Percentiles rank a stretch among this genome's conserved stretches.
phyloP scores from a whole-genome alignment of 2,113 vertebrate species.

The Mus pahari region DNA sequence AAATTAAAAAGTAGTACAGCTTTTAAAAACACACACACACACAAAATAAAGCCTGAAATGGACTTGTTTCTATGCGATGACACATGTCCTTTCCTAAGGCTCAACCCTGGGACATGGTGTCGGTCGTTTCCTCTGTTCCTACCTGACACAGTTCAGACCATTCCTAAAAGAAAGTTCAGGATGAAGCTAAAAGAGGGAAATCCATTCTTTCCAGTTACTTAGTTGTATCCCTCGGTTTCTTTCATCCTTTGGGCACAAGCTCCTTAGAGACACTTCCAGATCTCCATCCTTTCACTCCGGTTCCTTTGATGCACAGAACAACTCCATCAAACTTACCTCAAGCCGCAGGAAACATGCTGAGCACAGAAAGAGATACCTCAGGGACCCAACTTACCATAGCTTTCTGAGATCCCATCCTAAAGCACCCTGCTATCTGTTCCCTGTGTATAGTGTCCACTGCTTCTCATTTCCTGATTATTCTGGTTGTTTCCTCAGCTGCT shows the following conservation, averaged over 20 bases:
- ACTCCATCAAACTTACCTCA: not conserved
- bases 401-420: not conserved
- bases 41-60: not conserved
- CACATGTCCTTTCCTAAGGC: not conserved
- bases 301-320: not conserved
- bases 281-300: not conserved
- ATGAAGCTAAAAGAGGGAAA: not conserved
- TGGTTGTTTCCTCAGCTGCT: not conserved
- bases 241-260: not conserved
- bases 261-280: not conserved
- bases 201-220: not conserved
- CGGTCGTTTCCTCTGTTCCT: not conserved
- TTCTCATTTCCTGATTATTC: not conserved
- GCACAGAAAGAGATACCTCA: not conserved
- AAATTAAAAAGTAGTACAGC: not conserved
- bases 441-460: too few species aligned
- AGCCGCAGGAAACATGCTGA: not conserved
- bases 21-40: not conserved
- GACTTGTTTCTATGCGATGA: not conserved
- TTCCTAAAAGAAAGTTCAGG: not conserved
- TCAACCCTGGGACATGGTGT: not conserved
- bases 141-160: not conserved
- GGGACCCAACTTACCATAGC: not conserved
- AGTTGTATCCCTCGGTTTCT: not conserved
- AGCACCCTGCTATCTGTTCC: not conserved